These are phyloP conservation scores for Mylabris phalerata DNA, from an alignment of 1,140 invertebrate genomes.

Conservation along the genomic window DNA sequence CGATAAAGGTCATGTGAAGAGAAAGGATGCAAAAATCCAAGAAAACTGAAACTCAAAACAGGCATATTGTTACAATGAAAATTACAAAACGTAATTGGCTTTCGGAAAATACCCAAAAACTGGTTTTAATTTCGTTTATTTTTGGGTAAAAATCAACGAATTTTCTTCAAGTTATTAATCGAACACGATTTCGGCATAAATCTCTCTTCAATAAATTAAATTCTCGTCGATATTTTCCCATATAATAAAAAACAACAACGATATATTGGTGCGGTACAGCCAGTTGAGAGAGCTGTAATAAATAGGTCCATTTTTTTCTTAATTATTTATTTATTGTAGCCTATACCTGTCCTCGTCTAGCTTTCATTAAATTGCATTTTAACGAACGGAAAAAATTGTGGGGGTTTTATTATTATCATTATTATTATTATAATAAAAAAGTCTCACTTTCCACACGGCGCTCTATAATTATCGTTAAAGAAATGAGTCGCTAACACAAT, in stretches of 20 bases:
- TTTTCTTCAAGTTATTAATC: constrained; percentile 24
- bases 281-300: neutral
- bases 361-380: constrained; percentile 17
- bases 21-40: no score
- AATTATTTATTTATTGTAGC: constrained; percentile 35
- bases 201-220: constrained; percentile 41
- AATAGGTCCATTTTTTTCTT: constrained; percentile 37
- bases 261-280: neutral
- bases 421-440: constrained; percentile 38
- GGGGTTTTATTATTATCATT: constrained; percentile 24
- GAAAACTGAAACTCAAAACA: no score
- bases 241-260: constrained; percentile 15
- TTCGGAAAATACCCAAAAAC: no score
- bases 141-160: no score
- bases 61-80: no score
- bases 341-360: neutral
- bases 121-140: no score
- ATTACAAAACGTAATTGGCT: no score
- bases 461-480: constrained; percentile 40
- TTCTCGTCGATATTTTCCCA: constrained; percentile 40
- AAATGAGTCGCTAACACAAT: constrained; percentile 22
- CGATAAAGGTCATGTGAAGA: no score
- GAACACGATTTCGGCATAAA: constrained; percentile 40
- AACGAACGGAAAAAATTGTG: constrained; percentile 30
- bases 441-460: constrained; percentile 39